Conservation (phyloP, 2,888 invertebrate genomes). For the Odontocerum albicorne region DNA sequence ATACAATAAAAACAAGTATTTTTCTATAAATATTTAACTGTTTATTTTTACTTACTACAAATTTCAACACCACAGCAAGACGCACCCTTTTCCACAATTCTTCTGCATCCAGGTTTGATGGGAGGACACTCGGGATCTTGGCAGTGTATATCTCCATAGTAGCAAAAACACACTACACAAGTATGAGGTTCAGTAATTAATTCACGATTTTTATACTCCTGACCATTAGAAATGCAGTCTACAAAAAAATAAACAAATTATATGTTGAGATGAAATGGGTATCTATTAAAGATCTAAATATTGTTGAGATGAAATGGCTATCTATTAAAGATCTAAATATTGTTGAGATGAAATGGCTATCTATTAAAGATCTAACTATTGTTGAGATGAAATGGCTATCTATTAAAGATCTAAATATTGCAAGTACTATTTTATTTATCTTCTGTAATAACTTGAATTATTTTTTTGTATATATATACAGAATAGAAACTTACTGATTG, state of each 20-base stretch:
- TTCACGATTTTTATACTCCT: constrained; percentile 56
- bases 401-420: neutral
- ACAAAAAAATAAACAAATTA: constrained; percentile 40
- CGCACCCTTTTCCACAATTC: constrained; percentile 44
- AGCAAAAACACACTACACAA: constrained; percentile 61
- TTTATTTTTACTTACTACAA: constrained; percentile 54
- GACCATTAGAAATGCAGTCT: constrained; percentile 47
- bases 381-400: neutral
- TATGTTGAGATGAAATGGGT: constrained; percentile 2
- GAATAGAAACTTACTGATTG: neutral
- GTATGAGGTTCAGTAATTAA: constrained; percentile 53
- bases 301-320: constrained; percentile 1
- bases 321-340: neutral
- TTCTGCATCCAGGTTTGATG: constrained; percentile 51
- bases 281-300: neutral
- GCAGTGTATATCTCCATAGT: constrained; percentile 61
- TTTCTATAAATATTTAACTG: constrained; percentile 37
- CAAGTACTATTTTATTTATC: neutral
- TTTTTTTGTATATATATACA: too few species aligned
- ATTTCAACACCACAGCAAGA: constrained; percentile 55
- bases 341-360: neutral
- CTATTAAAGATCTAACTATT: neutral
- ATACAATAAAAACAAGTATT: too few species aligned
- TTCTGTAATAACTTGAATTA: too few species aligned
- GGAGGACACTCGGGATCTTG: constrained; percentile 59